phyloP scores from a whole-genome alignment of 2,888 invertebrate genomes.

The Acanthosoma haemorrhoidale region DNA sequence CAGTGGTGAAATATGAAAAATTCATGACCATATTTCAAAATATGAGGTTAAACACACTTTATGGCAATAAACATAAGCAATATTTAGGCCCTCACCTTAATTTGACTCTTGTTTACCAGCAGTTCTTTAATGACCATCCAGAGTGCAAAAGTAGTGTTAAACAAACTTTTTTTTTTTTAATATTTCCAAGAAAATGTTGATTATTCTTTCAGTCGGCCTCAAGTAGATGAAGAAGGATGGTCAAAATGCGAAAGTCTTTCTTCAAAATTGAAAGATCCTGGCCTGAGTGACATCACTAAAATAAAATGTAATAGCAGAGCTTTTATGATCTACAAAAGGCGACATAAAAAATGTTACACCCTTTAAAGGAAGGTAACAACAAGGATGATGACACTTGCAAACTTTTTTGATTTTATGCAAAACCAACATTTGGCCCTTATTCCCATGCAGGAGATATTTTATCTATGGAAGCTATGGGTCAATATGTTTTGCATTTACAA shows the following conservation, averaged over 20 bases:
- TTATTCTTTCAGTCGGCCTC: too few species aligned
- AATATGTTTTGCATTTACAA: slow-evolving; percentile 38
- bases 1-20: too few species aligned
- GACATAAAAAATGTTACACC: slow-evolving; percentile 35
- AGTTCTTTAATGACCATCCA: slow-evolving; percentile 41
- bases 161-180: slow-evolving; percentile 41
- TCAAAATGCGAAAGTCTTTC: slow-evolving; percentile 38
- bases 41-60: slow-evolving; percentile 35
- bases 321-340: slow-evolving; percentile 37
- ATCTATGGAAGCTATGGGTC: slow-evolving; percentile 41
- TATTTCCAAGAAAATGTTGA: too few species aligned
- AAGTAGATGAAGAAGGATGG: slow-evolving; percentile 40
- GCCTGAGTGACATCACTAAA: slow-evolving; percentile 38
- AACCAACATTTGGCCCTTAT: slow-evolving; percentile 21
- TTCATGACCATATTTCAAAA: background rate
- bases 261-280: slow-evolving; percentile 36
- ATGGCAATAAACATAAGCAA: slow-evolving; percentile 35
- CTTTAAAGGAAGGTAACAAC: slow-evolving; percentile 32
- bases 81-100: slow-evolving; percentile 41
- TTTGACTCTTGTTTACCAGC: too few species aligned
- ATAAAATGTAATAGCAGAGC: slow-evolving; percentile 37
- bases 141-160: slow-evolving; percentile 36
- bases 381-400: slow-evolving; percentile 36
- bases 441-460: slow-evolving; percentile 43
- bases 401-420: slow-evolving; percentile 35